These are phyloP conservation scores for Drosophila anomelani DNA, from an alignment of 2,888 invertebrate species.

Conservation along the genomic window DNA sequence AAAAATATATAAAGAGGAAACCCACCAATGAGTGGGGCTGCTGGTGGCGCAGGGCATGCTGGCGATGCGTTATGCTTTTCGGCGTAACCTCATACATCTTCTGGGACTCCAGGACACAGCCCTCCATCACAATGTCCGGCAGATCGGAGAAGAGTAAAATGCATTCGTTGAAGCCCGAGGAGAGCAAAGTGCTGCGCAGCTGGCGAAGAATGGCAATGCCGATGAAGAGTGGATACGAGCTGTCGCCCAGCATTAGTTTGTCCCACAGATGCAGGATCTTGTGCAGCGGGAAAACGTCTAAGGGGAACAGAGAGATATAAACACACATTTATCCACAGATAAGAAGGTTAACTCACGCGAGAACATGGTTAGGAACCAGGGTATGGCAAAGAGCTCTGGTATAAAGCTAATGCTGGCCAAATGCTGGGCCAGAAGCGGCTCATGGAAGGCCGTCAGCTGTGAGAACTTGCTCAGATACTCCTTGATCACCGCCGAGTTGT, in stretches of 20 bases:
- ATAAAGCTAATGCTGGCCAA: conserved; percentile 96
- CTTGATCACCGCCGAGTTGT: conserved; percentile 98
- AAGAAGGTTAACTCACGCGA: conserved; percentile 90
- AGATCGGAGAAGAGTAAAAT: conserved; percentile 99
- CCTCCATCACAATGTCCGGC: conserved; percentile 98
- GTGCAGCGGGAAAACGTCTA: conserved; percentile 98
- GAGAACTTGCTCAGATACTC: conserved; percentile 99
- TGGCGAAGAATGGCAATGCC: conserved; percentile 97
- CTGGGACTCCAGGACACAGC: conserved; percentile 94
- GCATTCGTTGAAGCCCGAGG: conserved; percentile 98
- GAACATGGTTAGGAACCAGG: conserved; percentile 99
- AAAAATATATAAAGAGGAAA: conserved; percentile 49
- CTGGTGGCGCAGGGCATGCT: conserved; percentile 88
- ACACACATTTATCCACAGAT: background rate
- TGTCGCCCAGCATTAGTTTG: conserved; percentile 95
- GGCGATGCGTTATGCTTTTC: conserved; percentile 93
- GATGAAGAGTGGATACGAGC: conserved; percentile 96
- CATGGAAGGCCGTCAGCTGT: conserved; percentile 97
- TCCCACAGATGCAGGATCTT: conserved; percentile 99
- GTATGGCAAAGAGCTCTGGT: conserved; percentile 98
- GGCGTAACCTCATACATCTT: conserved; percentile 92
- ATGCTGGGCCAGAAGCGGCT: conserved; percentile 96
- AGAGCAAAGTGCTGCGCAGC: conserved; percentile 91
- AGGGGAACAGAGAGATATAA: conserved; percentile 74
- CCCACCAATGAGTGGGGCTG: conserved; percentile 81